Conservation (phyloP, 2,888 invertebrate species). For the Laothoe populi region DNA sequence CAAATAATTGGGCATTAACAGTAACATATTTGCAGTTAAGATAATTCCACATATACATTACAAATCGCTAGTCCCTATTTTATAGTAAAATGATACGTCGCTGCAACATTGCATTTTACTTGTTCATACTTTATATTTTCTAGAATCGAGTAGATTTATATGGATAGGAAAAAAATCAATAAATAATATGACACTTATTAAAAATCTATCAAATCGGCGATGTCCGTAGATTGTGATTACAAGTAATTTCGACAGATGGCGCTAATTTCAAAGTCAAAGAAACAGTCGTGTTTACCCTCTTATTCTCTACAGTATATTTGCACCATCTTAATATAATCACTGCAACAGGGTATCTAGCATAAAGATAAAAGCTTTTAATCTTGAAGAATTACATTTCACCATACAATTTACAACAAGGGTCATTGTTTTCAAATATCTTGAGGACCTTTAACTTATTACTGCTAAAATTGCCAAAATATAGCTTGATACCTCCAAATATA, state of each 20-base stretch:
- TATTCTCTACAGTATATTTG: not conserved
- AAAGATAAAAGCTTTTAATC: not conserved
- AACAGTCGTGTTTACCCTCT: not conserved
- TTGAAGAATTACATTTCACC: not conserved
- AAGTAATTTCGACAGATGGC: not conserved
- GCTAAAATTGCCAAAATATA: not conserved
- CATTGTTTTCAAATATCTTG: not conserved
- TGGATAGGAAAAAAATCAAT: too few species aligned
- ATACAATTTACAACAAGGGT: not conserved
- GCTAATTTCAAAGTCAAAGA: not conserved
- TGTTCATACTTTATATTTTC: not conserved
- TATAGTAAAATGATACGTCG: not conserved
- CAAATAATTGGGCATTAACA: not conserved
- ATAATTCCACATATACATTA: not conserved
- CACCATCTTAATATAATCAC: not conserved
- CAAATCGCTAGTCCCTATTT: not conserved
- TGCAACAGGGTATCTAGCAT: conserved; percentile 14
- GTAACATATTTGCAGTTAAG: not conserved
- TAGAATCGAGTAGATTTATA: not conserved
- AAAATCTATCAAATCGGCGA: too few species aligned
- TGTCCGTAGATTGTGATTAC: not conserved
- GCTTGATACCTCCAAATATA: not conserved
- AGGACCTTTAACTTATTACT: not conserved
- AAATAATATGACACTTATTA: not conserved
- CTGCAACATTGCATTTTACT: not conserved